These are phyloP conservation scores for Valencia hispanica DNA, from an alignment of 2,797 vertebrate genomes.

Conservation along the genomic window DNA sequence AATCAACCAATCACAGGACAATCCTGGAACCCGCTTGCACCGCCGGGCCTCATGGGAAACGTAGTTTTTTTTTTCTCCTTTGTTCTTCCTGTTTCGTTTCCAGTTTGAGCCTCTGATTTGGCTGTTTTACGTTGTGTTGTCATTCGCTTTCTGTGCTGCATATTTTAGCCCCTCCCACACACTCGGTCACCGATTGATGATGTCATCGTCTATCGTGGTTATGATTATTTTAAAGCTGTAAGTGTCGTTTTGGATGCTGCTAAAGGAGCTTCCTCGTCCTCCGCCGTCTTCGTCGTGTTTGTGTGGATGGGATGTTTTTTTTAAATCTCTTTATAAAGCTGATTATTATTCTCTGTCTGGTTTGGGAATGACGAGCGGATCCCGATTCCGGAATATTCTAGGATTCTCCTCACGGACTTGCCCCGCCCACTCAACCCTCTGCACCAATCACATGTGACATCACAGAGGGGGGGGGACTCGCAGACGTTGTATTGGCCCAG, in stretches of 20 bases:
- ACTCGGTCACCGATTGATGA: constrained; percentile 35
- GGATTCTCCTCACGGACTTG: neutral
- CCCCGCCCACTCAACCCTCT: constrained; percentile 22
- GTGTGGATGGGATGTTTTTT: constrained; percentile 22
- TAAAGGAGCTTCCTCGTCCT: constrained; percentile 39
- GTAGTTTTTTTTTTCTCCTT: constrained; percentile 9
- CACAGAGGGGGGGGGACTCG: neutral
- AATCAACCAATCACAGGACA: constrained; percentile 46
- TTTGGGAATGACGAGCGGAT: neutral
- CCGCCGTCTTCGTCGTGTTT: constrained; percentile 3
- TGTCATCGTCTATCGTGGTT: constrained; percentile 45
- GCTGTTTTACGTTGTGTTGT: constrained; percentile 30
- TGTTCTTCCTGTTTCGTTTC: constrained; percentile 5
- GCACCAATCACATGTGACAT: constrained; percentile 33
- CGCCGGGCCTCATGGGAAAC: constrained; percentile 52
- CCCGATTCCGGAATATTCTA: constrained; percentile 9
- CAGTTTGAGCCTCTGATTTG: constrained; percentile 51
- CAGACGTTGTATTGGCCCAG: constrained; percentile 38
- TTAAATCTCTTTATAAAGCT: constrained; percentile 42
- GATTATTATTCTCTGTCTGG: constrained; percentile 29
- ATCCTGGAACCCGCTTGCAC: constrained; percentile 53
- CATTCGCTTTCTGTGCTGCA: constrained; percentile 19
- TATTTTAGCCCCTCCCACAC: constrained; percentile 53
- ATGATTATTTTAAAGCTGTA: constrained; percentile 31
- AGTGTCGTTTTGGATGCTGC: constrained; percentile 52